These are phyloP conservation scores for Carcina quercana DNA, from an alignment of 2,888 invertebrate genomes.

Conservation along the genomic window DNA sequence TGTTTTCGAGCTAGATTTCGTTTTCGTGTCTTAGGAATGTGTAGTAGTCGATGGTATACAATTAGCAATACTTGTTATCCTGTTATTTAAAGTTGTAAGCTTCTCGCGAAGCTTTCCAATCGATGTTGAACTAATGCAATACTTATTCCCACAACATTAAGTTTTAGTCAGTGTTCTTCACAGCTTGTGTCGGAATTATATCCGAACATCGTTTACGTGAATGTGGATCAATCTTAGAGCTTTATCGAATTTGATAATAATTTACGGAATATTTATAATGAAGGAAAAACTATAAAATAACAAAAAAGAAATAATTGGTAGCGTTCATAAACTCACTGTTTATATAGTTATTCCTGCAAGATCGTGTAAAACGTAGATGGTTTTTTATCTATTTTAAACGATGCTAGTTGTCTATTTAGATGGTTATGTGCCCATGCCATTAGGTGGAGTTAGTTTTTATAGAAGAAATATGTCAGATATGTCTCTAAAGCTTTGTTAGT, in stretches of 20 bases:
- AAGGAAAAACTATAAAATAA: constrained; percentile 25
- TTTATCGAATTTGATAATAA: constrained; percentile 75
- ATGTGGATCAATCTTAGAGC: constrained; percentile 73
- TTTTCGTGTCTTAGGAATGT: constrained; percentile 40
- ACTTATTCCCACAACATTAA: too few species aligned
- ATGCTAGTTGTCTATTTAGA: constrained; percentile 61
- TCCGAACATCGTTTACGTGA: constrained; percentile 51
- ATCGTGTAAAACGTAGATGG: constrained; percentile 48
- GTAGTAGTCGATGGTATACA: constrained; percentile 28
- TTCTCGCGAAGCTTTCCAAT: constrained; percentile 18
- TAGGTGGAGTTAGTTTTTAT: constrained; percentile 42
- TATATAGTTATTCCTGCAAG: constrained; percentile 57
- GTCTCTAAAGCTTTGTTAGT: constrained; percentile 64
- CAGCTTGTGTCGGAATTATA: not conserved
- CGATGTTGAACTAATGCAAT: too few species aligned
- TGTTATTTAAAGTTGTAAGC: constrained; percentile 23
- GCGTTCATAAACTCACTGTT: constrained; percentile 41
- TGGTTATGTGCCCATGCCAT: constrained; percentile 34
- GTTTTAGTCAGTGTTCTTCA: constrained; percentile 13
- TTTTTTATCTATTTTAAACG: constrained; percentile 63
- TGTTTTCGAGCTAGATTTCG: constrained; percentile 42
- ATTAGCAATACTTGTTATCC: constrained; percentile 38
- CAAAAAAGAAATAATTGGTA: constrained; percentile 32
- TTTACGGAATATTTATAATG: constrained; percentile 66
- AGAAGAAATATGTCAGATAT: constrained; percentile 39